Evolutionary conservation across 37 sponge, comb jelly and placozoan genomes (phyloP), one percentile per base, ranked within the genome.

Genomic region (Dysidea cf. avara): DNA sequence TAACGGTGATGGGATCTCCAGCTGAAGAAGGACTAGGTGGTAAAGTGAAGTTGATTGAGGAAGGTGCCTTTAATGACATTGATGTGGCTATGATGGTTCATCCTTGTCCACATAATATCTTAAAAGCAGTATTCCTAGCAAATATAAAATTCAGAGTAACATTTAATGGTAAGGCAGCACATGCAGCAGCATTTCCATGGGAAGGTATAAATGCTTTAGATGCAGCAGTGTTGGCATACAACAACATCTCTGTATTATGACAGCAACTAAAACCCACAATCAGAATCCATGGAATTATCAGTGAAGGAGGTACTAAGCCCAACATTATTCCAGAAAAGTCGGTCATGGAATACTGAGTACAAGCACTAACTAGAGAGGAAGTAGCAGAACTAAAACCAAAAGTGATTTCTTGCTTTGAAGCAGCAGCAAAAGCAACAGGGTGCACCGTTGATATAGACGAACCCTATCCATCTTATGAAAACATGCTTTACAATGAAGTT

Each of bases 21-120:
- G 96, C 96, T 34, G 96, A 95, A 39, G 96, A 95, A 61, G 83
- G 83, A 37, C 86, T 89, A 2, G 89, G 83, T 24, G 96, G 96
- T 9, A 95, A 95, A 68, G 48, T 88, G 2, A 49, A 69, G 31
- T 39, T 95, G 77, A 95, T 95, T 38, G 57, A 88, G 13, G 66
- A 53, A 3, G 89, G 86, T 14, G 80, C 76, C 50, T 92, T 95
- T 60, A 64, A 92, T 20, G 93, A 76, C 38, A 70, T 92, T 17
- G 96, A 95, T 65, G 17, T 87, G 9, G 94, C 96, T 3, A 87
- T 95, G 86, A 95, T 95, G 96, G 93, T 92, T 1, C 96, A 95
- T 55, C 96, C 96, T 29, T 20, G 56, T 34, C 21, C 57, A 0
- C 22, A 16, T 16, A 78, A 62, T 1, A 51, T 35, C 34, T 16